Percentiles rank a stretch among this genome's conserved stretches.
phyloP scores from a whole-genome alignment of 2,113 vertebrate species.

The Muntiacus muntjak region DNA sequence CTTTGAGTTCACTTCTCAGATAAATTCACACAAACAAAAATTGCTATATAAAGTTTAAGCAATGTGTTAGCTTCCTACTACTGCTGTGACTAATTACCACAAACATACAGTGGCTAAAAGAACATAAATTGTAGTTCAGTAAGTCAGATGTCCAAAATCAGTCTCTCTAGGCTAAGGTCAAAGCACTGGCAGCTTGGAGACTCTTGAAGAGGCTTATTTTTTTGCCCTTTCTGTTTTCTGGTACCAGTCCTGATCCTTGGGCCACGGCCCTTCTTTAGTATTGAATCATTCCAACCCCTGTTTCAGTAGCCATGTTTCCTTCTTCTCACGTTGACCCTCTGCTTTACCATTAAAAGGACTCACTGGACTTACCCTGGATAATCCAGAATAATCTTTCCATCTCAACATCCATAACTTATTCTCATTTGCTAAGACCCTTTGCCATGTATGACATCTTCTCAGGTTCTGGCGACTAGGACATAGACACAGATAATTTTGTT shows the following conservation, averaged over 20 bases:
- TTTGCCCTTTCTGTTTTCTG: background rate
- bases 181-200: background rate
- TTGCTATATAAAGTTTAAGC: background rate
- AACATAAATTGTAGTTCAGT: background rate
- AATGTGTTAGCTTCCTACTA: background rate
- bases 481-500: background rate
- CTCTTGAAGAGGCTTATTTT: background rate
- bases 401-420: background rate
- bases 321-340: background rate
- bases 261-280: too few species aligned
- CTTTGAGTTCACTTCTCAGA: background rate
- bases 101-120: background rate
- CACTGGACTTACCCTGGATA: background rate
- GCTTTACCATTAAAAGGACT: background rate
- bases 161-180: background rate
- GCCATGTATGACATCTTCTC: background rate
- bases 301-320: background rate
- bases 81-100: background rate
- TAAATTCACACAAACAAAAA: background rate
- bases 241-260: too few species aligned
- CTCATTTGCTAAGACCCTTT: background rate
- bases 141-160: background rate
- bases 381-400: background rate
- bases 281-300: background rate
- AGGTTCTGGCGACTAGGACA: background rate